Percentiles rank a stretch among this genome's conserved stretches.
Conservation (phyloP, 1,140 invertebrate species). For the Diabrotica virgifera region DNA sequence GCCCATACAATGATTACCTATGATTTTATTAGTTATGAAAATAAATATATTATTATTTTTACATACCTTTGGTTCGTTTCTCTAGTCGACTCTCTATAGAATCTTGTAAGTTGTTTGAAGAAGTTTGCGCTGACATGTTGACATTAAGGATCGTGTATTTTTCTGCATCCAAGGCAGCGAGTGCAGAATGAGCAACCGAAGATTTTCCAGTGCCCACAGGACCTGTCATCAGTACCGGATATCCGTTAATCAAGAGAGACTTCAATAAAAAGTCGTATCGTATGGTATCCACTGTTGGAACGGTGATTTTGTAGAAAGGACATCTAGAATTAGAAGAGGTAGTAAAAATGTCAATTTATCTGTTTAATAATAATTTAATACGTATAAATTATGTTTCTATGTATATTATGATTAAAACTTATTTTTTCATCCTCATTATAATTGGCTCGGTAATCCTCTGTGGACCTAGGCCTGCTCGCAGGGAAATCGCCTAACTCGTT, state of each 20-base stretch:
- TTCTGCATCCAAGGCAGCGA: slow-evolving; percentile 60
- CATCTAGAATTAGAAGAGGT: slow-evolving; percentile 49
- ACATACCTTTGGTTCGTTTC: slow-evolving; percentile 70
- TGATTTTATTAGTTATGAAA: too few species aligned
- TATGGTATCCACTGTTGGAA: slow-evolving; percentile 80
- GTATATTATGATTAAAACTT: too few species aligned
- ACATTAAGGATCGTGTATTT: slow-evolving; percentile 67
- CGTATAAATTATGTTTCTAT: too few species aligned
- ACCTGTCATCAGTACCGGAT: slow-evolving; percentile 72
- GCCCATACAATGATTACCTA: too few species aligned
- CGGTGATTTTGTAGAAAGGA: slow-evolving; percentile 77
- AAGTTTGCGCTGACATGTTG: slow-evolving; percentile 84
- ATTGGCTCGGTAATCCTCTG: too few species aligned
- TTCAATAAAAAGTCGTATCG: slow-evolving; percentile 71
- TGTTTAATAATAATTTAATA: background rate
- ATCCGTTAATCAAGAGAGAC: slow-evolving; percentile 58
- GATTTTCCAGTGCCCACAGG: slow-evolving; percentile 82
- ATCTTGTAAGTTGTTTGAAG: slow-evolving; percentile 69
- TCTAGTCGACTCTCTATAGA: slow-evolving; percentile 60
- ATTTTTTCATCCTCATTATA: too few species aligned
- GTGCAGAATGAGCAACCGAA: slow-evolving; percentile 65
- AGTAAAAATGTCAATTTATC: background rate
- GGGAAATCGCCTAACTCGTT: too few species aligned
- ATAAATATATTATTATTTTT: background rate
- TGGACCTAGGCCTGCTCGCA: too few species aligned